These are phyloP conservation scores for Neotoxoptera formosana DNA, from an alignment of 1,140 invertebrate genomes.

Conservation along the genomic window DNA sequence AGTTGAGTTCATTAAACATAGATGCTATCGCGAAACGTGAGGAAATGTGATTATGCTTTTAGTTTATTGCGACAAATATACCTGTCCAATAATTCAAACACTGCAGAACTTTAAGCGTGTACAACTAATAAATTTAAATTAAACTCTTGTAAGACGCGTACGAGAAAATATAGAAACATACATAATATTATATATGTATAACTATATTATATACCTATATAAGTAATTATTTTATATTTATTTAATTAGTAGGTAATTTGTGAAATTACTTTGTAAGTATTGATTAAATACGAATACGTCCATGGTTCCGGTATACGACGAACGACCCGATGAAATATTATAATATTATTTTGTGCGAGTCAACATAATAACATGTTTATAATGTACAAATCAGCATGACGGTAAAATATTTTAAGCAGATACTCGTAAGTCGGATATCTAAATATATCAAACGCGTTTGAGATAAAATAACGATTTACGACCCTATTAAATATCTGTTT, in stretches of 20 bases:
- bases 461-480: not conserved
- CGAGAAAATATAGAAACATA: not conserved
- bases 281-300: not conserved
- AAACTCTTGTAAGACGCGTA: not conserved
- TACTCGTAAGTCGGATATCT: not conserved
- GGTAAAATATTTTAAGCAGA: not conserved
- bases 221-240: not conserved
- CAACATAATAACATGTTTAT: too few species aligned
- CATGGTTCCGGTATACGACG: not conserved
- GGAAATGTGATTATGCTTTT: not conserved
- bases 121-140: not conserved
- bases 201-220: not conserved
- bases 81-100: not conserved
- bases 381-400: not conserved
- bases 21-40: not conserved
- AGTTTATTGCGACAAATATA: slow-evolving; percentile 14
- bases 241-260: not conserved
- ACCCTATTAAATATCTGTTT: not conserved
- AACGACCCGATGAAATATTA: not conserved
- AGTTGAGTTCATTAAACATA: not conserved
- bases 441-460: not conserved
- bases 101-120: not conserved
- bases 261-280: not conserved
- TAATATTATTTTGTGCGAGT: not conserved
- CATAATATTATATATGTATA: too few species aligned